Conservation (phyloP, 2,888 invertebrate genomes). For the Phytoseiulus persimilis region DNA sequence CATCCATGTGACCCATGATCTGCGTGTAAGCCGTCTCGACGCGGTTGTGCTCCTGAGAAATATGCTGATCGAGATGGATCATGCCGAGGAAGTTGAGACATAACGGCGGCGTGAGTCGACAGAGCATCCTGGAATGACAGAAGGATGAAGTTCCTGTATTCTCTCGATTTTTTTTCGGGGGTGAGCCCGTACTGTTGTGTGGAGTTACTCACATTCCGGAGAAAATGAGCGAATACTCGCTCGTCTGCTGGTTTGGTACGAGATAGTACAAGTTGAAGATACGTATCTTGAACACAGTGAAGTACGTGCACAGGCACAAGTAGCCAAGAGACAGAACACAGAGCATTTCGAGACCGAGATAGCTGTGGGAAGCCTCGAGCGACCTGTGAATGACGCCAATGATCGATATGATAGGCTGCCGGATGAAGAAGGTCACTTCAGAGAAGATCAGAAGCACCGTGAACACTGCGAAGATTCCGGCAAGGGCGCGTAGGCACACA, state of each 20-base stretch:
- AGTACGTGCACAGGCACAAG: constrained; percentile 94
- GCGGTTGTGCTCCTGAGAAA: constrained; percentile 63
- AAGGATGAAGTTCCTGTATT: too few relatives aligned
- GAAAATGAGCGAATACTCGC: constrained; percentile 96
- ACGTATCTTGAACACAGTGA: constrained; percentile 89
- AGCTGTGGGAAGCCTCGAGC: neutral
- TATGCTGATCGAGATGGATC: constrained; percentile 94
- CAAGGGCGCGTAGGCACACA: constrained; percentile 64
- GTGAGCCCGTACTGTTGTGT: too few relatives aligned
- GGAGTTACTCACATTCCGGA: constrained; percentile 70
- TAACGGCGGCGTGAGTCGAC: constrained; percentile 92
- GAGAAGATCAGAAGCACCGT: constrained; percentile 96
- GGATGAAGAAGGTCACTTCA: constrained; percentile 93
- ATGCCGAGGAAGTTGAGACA: constrained; percentile 95
- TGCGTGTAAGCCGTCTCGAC: constrained; percentile 87
- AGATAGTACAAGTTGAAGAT: constrained; percentile 92
- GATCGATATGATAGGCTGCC: constrained; percentile 80
- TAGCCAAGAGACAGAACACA: constrained; percentile 86
- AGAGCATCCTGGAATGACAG: constrained; percentile 59
- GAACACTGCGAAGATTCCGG: constrained; percentile 60
- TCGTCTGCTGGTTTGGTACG: constrained; percentile 94
- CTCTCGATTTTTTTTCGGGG: neutral
- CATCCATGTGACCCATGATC: constrained; percentile 99
- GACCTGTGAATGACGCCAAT: constrained; percentile 69
- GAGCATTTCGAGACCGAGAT: constrained; percentile 60